Evolutionary conservation across 2,888 invertebrate species (phyloP), one percentile per base, ranked within the genome.

Genomic region (Gryllus longicercus): DNA sequence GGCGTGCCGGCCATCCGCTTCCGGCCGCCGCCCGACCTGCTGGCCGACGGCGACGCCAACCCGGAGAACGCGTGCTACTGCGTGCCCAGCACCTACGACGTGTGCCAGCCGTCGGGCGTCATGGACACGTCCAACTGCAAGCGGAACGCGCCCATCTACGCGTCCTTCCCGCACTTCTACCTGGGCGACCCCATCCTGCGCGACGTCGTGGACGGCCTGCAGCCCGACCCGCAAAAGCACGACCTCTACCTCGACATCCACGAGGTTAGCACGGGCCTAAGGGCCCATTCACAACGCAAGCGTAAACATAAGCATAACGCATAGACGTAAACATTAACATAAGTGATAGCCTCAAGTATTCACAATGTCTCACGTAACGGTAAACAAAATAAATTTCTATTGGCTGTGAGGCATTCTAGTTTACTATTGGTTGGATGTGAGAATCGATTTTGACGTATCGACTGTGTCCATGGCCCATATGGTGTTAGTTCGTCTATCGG

Each of bases 161-260:
- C 91, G 0, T 95, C 95, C 0, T 92, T 93, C 83, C 95, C 95
- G 0, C 95, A 95, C 85, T 95, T 95, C 87, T 91, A 92, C 85
- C 87, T 89, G 1, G 94, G 90, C 0, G 93, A 94, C 84, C 89
- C 90, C 0, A 84, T 84, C 0, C 85, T 95, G 0, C 87, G 88
- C 0, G 85, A 90, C 1, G 86, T 88, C 0, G 87, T 95, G n/a
- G 90, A 90, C 0, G 95, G 95, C 0, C 86, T 95, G n/a, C 85
- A 90, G 2, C 93, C 94, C 0, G 87, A 90, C 50, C 87, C 89
- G 0, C 86, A 89, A 0, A 86, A 89, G 0, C 93, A 95, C 85
- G 91, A 91, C 79, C 92, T 92, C 0, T 92, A 89, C 85, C 84
- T 95, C 2, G 93, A 96, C 84, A 86, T 96, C 1, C 96, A 96